Evolutionary conservation across 2,113 vertebrate genomes (phyloP), one percentile per base, ranked within the genome.

Genomic region (Nyctereutes procyonoides): DNA sequence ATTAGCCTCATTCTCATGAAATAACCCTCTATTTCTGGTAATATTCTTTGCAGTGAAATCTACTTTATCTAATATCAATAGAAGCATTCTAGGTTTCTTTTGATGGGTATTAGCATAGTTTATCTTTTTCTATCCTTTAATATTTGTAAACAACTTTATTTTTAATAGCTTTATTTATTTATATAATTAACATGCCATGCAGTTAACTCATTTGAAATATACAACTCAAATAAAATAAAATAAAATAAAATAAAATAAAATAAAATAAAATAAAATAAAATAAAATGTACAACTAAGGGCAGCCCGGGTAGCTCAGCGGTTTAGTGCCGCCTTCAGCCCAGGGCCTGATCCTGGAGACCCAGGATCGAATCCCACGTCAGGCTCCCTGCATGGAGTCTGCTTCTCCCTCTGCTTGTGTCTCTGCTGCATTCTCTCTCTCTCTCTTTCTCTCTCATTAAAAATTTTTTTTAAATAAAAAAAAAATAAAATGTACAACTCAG

Each of bases 21-120:
- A 51, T 56, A 51, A 69, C 17, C 11, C 8, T 67, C 58, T 95
- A 32, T 83, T 58, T 26, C 58, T 95, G 80, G 16, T 90, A 56
- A 56, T 77, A 51, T 48, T 85, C 53, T 90, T 95, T 85, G 60
- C 60, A 38, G 62, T 79, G 58, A 85, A 77, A 85, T 77, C 48
- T 63, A 73, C 38, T 85, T 90, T 84, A 77, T 85, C 30, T 58
- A 35, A 58, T 77, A 51, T 95, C 85, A 90, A 90, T 77, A 58
- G 69, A 77, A 16, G 7, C 81, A 55, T 86, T 65, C n/a, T 14
- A 77, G 30, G 26, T 80, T 80, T 43, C 43, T 43, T 43, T 43
- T 43, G 43, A 43, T 43, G 43, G 43, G 43, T 43, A 43, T 43
- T 43, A 53, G 35, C 32, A 10, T 88, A 24, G 35, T 51, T 82